phyloP scores from a whole-genome alignment of 53 echinoderm and acorn worm genomes.

The Mesocentrotus franciscanus region DNA sequence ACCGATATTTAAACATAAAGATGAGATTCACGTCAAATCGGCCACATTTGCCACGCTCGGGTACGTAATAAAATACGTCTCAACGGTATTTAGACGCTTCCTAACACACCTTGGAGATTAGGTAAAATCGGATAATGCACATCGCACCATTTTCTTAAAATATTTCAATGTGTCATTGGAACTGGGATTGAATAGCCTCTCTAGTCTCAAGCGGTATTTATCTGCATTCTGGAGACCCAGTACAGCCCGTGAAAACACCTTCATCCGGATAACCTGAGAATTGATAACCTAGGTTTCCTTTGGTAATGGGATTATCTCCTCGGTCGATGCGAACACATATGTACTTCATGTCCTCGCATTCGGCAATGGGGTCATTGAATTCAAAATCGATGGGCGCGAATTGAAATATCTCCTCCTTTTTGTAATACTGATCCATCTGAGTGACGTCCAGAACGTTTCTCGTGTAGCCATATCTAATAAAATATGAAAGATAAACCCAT shows the following conservation, averaged over 20 bases:
- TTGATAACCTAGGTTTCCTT: slow-evolving; percentile 65
- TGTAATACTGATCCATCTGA: slow-evolving; percentile 60
- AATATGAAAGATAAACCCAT: neutral
- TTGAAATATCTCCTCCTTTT: slow-evolving; percentile 72
- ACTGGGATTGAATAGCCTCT: too few relatives aligned
- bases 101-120: too few relatives aligned
- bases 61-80: too few relatives aligned
- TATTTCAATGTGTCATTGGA: too few relatives aligned
- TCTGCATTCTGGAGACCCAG: slow-evolving; percentile 78
- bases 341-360: slow-evolving; percentile 77
- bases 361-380: slow-evolving; percentile 69
- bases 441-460: slow-evolving; percentile 17
- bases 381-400: slow-evolving; percentile 55
- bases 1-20: too few relatives aligned
- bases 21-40: too few relatives aligned
- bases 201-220: slow-evolving; percentile 66
- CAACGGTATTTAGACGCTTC: too few relatives aligned
- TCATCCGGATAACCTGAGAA: slow-evolving; percentile 68
- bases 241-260: slow-evolving; percentile 76
- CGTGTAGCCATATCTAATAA: neutral
- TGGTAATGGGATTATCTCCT: slow-evolving; percentile 72
- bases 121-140: too few relatives aligned
- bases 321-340: slow-evolving; percentile 81
- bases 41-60: too few relatives aligned
- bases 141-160: too few relatives aligned